Base-by-base conservation (phyloP, 2,797 vertebrate genomes). In the Centropyge bicolor region DNA sequence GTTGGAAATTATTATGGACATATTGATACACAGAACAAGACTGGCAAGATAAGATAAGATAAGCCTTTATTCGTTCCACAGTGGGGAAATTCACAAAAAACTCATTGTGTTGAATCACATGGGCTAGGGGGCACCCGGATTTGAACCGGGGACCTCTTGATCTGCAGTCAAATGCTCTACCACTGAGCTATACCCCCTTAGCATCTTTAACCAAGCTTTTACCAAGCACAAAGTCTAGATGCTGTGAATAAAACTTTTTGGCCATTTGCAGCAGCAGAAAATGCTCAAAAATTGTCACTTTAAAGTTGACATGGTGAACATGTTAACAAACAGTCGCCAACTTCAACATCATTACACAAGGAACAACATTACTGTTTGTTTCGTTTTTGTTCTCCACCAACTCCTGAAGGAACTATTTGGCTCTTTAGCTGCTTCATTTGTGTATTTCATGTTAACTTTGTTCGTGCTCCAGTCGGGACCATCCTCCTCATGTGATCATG, bases 101-200 rank as follows among this genome's bases (percentile, higher is more conserved):
- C n/a, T n/a, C n/a, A n/a, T n/a, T n/a, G n/a, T n/a, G n/a, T n/a
- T n/a, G n/a, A n/a, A n/a, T n/a, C n/a, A n/a, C n/a, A n/a, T n/a
- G n/a, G n/a, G n/a, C n/a, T n/a, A 94, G 94, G 94, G 94, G 92
- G 90, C 92, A 94, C 88, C 90, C 82, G 88, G 94, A 95, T 91
- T 95, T 94, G 92, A 95, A 95, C 93, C 90, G 70, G 91, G 91
- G 94, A 91, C 92, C 92, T 93, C 88, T 94, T 93, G 92, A 94
- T 92, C 93, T 94, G 91, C 92, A 94, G 91, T 94, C 91, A 93
- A 94, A 93, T 92, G 91, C 91, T 93, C 93, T 93, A 91, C 93
- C 92, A 93, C 93, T 95, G 93, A 94, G 93, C 92, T 93, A 94
- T 89, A 95, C 93, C 94, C 94, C 94, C 94, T 31, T 4, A 31